These are phyloP conservation scores for Hydrocynus forskahlii DNA, from an alignment of 2,797 vertebrate species.

Conservation along the genomic window DNA sequence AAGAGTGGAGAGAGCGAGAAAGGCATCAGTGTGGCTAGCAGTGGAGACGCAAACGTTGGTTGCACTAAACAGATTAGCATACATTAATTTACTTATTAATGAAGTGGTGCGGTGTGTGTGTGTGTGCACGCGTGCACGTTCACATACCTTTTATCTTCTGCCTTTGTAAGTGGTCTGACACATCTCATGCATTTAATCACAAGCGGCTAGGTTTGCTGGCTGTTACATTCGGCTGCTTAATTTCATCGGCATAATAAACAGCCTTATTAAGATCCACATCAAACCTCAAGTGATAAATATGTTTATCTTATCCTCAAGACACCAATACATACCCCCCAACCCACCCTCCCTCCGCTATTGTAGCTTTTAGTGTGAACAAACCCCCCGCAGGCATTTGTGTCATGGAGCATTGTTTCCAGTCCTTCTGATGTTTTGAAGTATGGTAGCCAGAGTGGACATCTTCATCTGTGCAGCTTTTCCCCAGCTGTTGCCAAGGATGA, in stretches of 20 bases:
- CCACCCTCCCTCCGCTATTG: background rate
- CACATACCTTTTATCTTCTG: constrained; percentile 37
- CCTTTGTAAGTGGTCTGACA: constrained; percentile 34
- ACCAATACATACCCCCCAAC: background rate
- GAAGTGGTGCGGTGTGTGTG: constrained; percentile 28
- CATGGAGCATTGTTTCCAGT: constrained; percentile 35
- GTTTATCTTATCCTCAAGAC: constrained; percentile 41
- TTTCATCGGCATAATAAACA: constrained; percentile 46
- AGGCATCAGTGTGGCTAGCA: background rate
- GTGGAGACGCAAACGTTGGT: constrained; percentile 25
- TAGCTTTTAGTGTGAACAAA: constrained; percentile 17
- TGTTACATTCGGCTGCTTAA: constrained; percentile 39
- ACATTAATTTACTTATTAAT: constrained; percentile 50
- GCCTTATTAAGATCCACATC: constrained; percentile 44
- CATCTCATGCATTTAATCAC: constrained; percentile 51
- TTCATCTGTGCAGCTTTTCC: constrained; percentile 32
- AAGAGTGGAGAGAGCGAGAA: background rate
- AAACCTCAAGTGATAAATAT: constrained; percentile 38
- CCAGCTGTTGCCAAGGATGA: constrained; percentile 48
- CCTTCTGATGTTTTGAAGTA: constrained; percentile 26
- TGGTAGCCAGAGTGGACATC: constrained; percentile 24
- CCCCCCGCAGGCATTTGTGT: constrained; percentile 32
- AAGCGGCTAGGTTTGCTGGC: constrained; percentile 24
- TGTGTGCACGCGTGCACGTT: constrained; percentile 15
- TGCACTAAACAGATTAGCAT: constrained; percentile 36